A percentile compares a stretch with the other conserved stretches of the same genome.
Evolutionary conservation across 92 coral and sea anemone species (phyloP).

Genomic region (Virgularia gustaviana): DNA sequence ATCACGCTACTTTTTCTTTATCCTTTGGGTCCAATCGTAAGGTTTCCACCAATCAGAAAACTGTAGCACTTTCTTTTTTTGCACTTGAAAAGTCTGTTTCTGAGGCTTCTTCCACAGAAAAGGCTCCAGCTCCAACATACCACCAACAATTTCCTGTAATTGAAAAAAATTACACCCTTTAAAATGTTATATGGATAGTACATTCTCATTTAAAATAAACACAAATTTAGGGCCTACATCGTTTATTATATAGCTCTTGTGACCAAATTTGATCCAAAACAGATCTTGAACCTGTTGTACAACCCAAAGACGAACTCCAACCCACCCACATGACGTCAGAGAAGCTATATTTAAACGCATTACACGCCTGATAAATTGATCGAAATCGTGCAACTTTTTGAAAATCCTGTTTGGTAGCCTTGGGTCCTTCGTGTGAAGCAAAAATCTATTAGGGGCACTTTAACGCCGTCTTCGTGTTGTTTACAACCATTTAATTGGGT

Average conservation of each 20-base stretch:
- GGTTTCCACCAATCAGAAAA: constrained; percentile 99
- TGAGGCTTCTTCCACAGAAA: constrained; percentile 87
- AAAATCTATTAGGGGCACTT: too few relatives aligned
- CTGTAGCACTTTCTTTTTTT: constrained; percentile 85
- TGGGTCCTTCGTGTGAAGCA: too few relatives aligned
- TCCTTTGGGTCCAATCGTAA: constrained; percentile 84
- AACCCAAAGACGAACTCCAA: too few relatives aligned
- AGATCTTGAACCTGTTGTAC: too few relatives aligned
- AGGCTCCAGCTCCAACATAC: constrained; percentile 97
- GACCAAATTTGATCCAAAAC: too few relatives aligned
- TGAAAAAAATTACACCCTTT: not conserved
- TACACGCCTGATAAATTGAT: too few relatives aligned
- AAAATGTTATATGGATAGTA: not conserved
- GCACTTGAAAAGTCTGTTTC: constrained; percentile 82
- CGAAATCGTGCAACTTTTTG: too few relatives aligned
- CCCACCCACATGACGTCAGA: too few relatives aligned
- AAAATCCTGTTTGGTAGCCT: too few relatives aligned
- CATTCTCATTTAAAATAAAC: not conserved
- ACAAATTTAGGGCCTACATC: not conserved
- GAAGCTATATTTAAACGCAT: too few relatives aligned
- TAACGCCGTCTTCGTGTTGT: too few relatives aligned
- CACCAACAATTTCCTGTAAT: constrained; percentile 85
- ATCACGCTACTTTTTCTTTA: constrained; percentile 46
- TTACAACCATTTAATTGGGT: too few relatives aligned
- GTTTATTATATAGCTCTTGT: not conserved